phyloP scores from a whole-genome alignment of 2,888 invertebrate genomes.

The Netelia melanura region DNA sequence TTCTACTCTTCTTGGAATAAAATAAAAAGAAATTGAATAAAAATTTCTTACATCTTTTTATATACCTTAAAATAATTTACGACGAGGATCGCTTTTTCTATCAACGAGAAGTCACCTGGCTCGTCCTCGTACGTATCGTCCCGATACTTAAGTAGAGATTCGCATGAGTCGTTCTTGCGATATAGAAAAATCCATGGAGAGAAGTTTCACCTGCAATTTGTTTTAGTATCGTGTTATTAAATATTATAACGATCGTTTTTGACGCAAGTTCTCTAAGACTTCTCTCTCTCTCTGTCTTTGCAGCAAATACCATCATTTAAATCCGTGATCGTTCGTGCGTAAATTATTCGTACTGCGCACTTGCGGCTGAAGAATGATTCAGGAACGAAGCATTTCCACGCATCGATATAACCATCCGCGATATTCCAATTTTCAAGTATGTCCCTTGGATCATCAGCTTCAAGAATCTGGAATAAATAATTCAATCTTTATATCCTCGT shows the following conservation, averaged over 20 bases:
- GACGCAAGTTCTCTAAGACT: slow-evolving; percentile 48
- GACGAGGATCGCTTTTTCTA: not conserved
- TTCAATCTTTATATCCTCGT: not conserved
- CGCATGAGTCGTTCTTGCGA: slow-evolving; percentile 68
- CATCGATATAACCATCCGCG: not conserved
- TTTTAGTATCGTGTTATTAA: slow-evolving; percentile 61
- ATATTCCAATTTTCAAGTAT: not conserved
- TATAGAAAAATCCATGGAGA: slow-evolving; percentile 59
- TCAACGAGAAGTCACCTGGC: not conserved
- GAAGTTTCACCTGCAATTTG: slow-evolving; percentile 75
- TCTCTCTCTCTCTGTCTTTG: slow-evolving; percentile 3
- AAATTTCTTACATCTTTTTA: not conserved
- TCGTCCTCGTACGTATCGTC: not conserved
- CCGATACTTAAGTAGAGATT: slow-evolving; percentile 52
- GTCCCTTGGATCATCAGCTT: not conserved
- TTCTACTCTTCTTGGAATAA: not conserved
- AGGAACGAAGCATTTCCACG: not conserved
- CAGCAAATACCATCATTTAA: slow-evolving; percentile 36
- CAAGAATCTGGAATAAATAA: no score
- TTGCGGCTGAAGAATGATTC: not conserved
- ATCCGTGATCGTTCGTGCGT: slow-evolving; percentile 50
- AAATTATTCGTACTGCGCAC: not conserved
- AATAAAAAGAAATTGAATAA: no score
- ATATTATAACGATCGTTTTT: slow-evolving; percentile 32
- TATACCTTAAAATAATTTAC: not conserved